Evolutionary conservation across 1,140 invertebrate genomes (phyloP).

Genomic region (Amyelois transitella): DNA sequence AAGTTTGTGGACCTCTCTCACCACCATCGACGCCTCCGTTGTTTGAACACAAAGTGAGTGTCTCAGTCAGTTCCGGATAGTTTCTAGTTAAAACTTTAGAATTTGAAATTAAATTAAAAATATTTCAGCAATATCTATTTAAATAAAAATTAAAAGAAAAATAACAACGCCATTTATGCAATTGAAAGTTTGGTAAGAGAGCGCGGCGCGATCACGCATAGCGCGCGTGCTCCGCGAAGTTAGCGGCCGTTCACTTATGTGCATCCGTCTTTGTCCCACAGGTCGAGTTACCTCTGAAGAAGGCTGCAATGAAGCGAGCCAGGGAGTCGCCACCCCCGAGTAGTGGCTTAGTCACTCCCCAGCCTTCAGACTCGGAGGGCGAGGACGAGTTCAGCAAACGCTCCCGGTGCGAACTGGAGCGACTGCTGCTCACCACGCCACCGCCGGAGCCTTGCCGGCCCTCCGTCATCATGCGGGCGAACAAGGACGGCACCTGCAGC

Average conservation of each 20-base stretch:
- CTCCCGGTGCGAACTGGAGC: slow-evolving; percentile 58
- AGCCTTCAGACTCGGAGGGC: slow-evolving; percentile 75
- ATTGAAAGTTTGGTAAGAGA: slow-evolving; percentile 52
- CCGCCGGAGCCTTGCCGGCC: slow-evolving; percentile 64
- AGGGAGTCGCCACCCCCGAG: slow-evolving; percentile 37
- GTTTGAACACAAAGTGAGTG: slow-evolving; percentile 69
- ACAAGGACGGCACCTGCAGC: slow-evolving; percentile 82
- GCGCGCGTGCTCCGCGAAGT: slow-evolving; percentile 44
- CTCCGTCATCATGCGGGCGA: slow-evolving; percentile 86
- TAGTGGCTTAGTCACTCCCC: slow-evolving; percentile 72
- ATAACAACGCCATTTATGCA: slow-evolving; percentile 36
- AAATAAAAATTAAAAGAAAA: background rate
- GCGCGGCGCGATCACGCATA: slow-evolving; percentile 49
- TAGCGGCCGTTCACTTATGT: slow-evolving; percentile 49
- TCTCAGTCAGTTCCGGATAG: slow-evolving; percentile 13
- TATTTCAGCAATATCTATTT: background rate
- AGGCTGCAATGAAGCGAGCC: slow-evolving; percentile 52
- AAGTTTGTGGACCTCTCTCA: slow-evolving; percentile 69
- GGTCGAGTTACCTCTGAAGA: slow-evolving; percentile 65
- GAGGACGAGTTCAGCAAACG: slow-evolving; percentile 72
- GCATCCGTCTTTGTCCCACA: slow-evolving; percentile 62
- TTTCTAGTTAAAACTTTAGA: background rate
- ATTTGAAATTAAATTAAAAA: background rate
- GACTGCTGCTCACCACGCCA: slow-evolving; percentile 59
- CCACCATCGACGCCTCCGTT: slow-evolving; percentile 72